These are phyloP conservation scores for Bombus picipes DNA, from an alignment of 1,140 invertebrate genomes.

Conservation along the genomic window DNA sequence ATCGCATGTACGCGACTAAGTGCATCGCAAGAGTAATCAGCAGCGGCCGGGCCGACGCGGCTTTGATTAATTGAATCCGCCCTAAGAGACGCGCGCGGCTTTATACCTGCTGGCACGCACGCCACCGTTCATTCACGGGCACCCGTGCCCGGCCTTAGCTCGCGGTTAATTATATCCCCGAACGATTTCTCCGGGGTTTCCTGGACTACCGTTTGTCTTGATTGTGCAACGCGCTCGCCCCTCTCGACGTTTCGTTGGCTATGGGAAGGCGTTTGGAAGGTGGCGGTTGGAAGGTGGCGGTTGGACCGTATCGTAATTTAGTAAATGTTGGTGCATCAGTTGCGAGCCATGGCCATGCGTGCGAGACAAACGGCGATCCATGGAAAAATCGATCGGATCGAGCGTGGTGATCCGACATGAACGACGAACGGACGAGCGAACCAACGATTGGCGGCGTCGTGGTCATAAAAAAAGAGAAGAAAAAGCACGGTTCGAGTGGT, in stretches of 20 bases:
- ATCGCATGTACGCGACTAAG: slow-evolving; percentile 78
- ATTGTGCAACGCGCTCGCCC: neutral
- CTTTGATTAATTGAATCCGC: slow-evolving; percentile 78
- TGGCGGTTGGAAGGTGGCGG: too few species aligned
- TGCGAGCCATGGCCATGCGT: neutral
- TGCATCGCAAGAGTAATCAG: slow-evolving; percentile 79
- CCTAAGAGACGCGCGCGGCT: slow-evolving; percentile 56
- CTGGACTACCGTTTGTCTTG: neutral
- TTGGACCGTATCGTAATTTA: neutral
- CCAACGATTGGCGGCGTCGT: neutral
- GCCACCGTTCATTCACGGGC: slow-evolving; percentile 30
- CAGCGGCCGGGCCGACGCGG: slow-evolving; percentile 61
- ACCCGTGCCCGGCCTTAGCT: neutral
- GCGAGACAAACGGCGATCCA: neutral
- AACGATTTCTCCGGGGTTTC: neutral
- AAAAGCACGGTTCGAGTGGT: slow-evolving; percentile 39
- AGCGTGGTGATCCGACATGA: neutral
- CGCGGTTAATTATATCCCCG: slow-evolving; percentile 29
- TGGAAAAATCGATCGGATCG: neutral
- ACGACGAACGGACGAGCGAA: neutral
- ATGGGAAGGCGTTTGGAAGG: neutral
- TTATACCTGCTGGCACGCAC: slow-evolving; percentile 60
- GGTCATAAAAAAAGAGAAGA: neutral
- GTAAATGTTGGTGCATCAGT: neutral
- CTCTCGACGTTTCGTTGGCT: neutral